Evolutionary conservation across 2,888 invertebrate species (phyloP).

Genomic region (Chrysomela aeneicollis): DNA sequence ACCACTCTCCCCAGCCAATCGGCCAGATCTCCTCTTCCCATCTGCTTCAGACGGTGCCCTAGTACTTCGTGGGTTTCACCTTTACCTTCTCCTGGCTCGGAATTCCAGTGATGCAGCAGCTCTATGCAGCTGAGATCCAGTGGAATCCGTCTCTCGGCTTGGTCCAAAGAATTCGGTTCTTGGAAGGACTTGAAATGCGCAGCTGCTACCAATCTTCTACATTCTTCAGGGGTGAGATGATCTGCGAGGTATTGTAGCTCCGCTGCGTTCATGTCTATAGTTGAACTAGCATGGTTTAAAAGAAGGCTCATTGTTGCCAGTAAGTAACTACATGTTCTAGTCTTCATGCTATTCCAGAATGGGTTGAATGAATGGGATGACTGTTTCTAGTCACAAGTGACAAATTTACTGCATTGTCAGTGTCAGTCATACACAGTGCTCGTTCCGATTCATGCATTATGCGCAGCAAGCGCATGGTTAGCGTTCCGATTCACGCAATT

Average conservation of each 20-base stretch:
- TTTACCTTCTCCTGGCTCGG: constrained; percentile 62
- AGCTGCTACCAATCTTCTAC: constrained; percentile 66
- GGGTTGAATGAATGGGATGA: too few relatives aligned
- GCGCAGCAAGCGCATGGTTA: too few relatives aligned
- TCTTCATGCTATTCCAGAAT: background rate
- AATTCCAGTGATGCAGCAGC: constrained; percentile 69
- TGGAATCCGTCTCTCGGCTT: constrained; percentile 62
- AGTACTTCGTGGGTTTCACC: constrained; percentile 67
- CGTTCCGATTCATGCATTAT: too few relatives aligned
- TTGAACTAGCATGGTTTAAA: constrained; percentile 27
- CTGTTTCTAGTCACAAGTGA: too few relatives aligned
- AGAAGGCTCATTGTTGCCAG: background rate
- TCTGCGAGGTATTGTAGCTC: constrained; percentile 66
- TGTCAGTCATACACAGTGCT: too few relatives aligned
- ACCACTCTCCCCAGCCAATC: constrained; percentile 69
- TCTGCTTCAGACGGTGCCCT: constrained; percentile 66
- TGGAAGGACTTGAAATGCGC: constrained; percentile 65
- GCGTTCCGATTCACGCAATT: too few relatives aligned
- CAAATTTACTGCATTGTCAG: too few relatives aligned
- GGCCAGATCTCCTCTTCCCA: constrained; percentile 67
- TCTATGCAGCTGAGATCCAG: constrained; percentile 65
- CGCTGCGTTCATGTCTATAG: constrained; percentile 57
- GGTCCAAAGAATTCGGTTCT: constrained; percentile 59
- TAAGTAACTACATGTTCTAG: background rate
- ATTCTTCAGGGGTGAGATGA: constrained; percentile 66